Evolutionary conservation across 1,140 invertebrate genomes (phyloP).

Genomic region (Caenorhabditis inopinata): DNA sequence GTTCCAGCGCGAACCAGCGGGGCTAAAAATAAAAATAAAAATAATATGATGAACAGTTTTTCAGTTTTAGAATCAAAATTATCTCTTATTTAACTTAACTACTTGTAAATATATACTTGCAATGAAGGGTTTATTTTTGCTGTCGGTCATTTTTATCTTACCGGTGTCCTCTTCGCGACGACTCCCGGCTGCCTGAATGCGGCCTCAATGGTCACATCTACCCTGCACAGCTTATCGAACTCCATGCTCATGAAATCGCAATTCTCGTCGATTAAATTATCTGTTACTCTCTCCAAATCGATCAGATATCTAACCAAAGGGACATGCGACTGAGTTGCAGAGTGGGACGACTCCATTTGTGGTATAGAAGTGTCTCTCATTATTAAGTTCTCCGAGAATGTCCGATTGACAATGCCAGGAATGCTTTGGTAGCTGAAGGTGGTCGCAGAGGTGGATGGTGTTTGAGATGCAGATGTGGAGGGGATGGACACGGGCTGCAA

Average conservation of each 20-base stretch:
- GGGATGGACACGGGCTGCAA: slow-evolving; percentile 30
- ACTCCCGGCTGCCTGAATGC: slow-evolving; percentile 49
- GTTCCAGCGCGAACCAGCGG: slow-evolving; percentile 47
- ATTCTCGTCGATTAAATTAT: slow-evolving; percentile 43
- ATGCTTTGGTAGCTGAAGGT: slow-evolving; percentile 22
- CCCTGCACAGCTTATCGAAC: slow-evolving; percentile 47
- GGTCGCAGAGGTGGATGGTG: not conserved
- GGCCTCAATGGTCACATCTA: slow-evolving; percentile 50
- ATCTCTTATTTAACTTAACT: too few relatives aligned
- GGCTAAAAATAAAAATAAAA: slow-evolving; percentile 39
- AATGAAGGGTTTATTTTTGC: too few relatives aligned
- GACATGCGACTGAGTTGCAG: not conserved
- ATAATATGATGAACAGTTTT: too few relatives aligned
- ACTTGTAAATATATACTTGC: too few relatives aligned
- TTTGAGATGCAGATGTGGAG: not conserved
- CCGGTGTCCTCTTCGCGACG: slow-evolving; percentile 49
- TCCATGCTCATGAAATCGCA: slow-evolving; percentile 43
- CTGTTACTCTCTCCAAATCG: slow-evolving; percentile 35
- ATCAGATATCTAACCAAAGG: slow-evolving; percentile 45
- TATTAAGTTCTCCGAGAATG: slow-evolving; percentile 48
- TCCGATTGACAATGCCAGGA: slow-evolving; percentile 44
- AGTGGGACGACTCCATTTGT: not conserved
- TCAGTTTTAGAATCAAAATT: too few relatives aligned
- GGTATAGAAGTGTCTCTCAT: not conserved
- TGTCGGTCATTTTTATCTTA: too few relatives aligned